Evolutionary conservation across 2,113 vertebrate genomes (phyloP).

Genomic region (Cervus canadensis): DNA sequence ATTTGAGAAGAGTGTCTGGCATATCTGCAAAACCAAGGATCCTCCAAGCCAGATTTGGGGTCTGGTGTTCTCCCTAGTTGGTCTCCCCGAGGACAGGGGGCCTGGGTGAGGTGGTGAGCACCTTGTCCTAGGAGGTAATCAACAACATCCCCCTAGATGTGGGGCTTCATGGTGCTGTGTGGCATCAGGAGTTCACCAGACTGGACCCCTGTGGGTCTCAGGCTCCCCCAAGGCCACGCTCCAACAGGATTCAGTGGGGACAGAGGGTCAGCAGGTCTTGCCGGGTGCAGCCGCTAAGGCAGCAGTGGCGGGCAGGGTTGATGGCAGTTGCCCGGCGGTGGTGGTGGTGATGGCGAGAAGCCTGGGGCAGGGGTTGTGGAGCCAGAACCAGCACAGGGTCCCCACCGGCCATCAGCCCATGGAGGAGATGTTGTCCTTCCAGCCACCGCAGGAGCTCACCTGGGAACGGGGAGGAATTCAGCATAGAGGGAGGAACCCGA

Average conservation of each 20-base stretch:
- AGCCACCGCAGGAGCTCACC: constrained; percentile 53
- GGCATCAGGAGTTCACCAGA: neutral
- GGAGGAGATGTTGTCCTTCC: neutral
- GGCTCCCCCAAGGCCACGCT: neutral
- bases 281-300: constrained; percentile 36
- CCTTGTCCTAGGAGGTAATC: neutral
- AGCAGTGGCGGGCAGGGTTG: constrained; percentile 40
- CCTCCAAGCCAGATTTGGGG: neutral
- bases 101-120: neutral
- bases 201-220: neutral
- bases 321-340: neutral
- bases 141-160: too few species aligned
- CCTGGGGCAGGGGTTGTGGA: neutral
- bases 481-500: neutral
- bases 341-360: neutral
- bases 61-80: neutral
- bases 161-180: neutral
- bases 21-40: neutral
- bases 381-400: rapidly evolving
- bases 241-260: constrained; percentile 12
- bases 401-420: neutral
- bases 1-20: neutral
- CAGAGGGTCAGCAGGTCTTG: constrained; percentile 46
- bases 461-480: neutral
- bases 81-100: neutral